Percentiles rank a stretch among this genome's conserved stretches.
phyloP scores from a whole-genome alignment of 2,113 vertebrate genomes.

The Albula glossodonta region DNA sequence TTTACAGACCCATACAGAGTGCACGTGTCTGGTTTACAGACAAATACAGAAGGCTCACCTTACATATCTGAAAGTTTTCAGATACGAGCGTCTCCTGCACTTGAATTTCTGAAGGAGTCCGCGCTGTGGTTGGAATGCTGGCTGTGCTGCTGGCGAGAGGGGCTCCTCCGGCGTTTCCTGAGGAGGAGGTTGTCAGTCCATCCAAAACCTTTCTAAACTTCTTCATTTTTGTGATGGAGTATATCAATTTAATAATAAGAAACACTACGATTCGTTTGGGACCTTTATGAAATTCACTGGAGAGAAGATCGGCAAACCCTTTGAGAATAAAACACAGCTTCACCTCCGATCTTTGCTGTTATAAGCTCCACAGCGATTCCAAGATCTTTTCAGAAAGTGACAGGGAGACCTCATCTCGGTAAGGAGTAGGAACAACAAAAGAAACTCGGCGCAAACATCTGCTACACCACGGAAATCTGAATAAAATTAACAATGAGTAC shows the following conservation, averaged over 20 bases:
- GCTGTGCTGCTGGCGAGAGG: constrained; percentile 74
- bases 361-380: constrained; percentile 34
- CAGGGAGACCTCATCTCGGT: constrained; percentile 57
- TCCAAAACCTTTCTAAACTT: constrained; percentile 99
- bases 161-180: constrained; percentile 73
- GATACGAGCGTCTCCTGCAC: constrained; percentile 90
- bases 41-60: constrained; percentile 74
- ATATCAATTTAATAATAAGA: not conserved
- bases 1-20: too few species aligned
- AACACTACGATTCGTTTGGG: constrained; percentile 16
- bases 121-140: constrained; percentile 69
- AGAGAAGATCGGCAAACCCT: constrained; percentile 14
- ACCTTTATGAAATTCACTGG: constrained; percentile 34
- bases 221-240: constrained; percentile 80
- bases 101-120: constrained; percentile 80
- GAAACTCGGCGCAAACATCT: not conserved
- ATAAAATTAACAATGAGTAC: not conserved
- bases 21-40: too few species aligned
- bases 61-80: constrained; percentile 95
- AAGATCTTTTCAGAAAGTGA: constrained; percentile 65
- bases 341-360: constrained; percentile 26
- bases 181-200: constrained; percentile 90
- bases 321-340: constrained; percentile 38
- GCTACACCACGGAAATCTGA: not conserved
- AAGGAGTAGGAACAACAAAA: constrained; percentile 35